phyloP scores from a whole-genome alignment of 2,113 vertebrate genomes.

The Butastur rufipennis region DNA sequence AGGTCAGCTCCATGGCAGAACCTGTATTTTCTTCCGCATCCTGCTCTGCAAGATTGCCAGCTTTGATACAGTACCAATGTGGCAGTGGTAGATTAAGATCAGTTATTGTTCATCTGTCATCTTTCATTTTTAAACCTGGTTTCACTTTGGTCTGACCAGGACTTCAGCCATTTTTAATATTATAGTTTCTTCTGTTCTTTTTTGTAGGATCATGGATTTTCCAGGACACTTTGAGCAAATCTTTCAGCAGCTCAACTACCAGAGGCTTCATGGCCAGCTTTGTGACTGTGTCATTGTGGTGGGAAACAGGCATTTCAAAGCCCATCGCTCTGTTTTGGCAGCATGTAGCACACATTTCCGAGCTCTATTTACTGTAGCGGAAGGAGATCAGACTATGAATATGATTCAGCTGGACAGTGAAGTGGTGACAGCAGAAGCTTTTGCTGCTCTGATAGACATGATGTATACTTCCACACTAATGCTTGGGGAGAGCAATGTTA shows the following conservation, averaged over 20 bases:
- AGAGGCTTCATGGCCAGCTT: slow-evolving; percentile 92
- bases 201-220: slow-evolving; percentile 92
- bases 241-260: slow-evolving; percentile 97
- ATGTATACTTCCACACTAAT: slow-evolving; percentile 98
- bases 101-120: neutral
- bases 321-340: slow-evolving; percentile 92
- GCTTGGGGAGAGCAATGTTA: slow-evolving; percentile 97
- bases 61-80: fast-evolving
- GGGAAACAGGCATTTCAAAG: slow-evolving; percentile 93
- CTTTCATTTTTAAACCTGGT: neutral
- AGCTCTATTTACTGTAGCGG: slow-evolving; percentile 92
- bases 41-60: neutral
- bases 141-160: fast-evolving
- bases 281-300: slow-evolving; percentile 96
- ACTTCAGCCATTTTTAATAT: neutral
- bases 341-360: slow-evolving; percentile 97
- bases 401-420: slow-evolving; percentile 97
- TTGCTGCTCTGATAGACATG: slow-evolving; percentile 95
- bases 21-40: neutral
- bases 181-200: neutral
- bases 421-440: slow-evolving; percentile 95
- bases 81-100: too few species aligned
- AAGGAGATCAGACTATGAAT: slow-evolving; percentile 91
- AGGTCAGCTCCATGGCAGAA: neutral
- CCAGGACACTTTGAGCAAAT: slow-evolving; percentile 97